These are phyloP conservation scores for Sminthopsis crassicaudata DNA, from an alignment of 2,113 vertebrate species.

Conservation along the genomic window DNA sequence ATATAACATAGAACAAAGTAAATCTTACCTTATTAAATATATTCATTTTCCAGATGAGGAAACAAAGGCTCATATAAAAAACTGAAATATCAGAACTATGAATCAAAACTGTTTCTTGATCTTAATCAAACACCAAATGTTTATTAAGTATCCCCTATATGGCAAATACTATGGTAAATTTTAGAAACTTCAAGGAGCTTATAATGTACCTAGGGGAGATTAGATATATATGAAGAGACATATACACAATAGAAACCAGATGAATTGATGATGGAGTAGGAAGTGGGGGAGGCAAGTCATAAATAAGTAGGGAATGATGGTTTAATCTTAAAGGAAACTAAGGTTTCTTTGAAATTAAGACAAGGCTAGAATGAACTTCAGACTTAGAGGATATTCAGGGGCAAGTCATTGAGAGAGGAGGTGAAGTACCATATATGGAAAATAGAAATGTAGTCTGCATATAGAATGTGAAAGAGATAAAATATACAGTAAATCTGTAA, in stretches of 20 bases:
- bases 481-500: background rate
- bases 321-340: background rate
- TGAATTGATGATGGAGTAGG: background rate
- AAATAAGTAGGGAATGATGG: background rate
- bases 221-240: background rate
- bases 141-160: background rate
- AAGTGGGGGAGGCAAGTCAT: background rate
- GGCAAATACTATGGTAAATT: background rate
- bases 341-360: background rate
- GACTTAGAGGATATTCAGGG: background rate
- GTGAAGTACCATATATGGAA: background rate
- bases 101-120: background rate
- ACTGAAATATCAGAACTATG: background rate
- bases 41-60: background rate
- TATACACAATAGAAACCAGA: background rate
- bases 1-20: background rate
- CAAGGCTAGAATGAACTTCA: background rate
- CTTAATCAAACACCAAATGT: background rate
- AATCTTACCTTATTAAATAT: background rate
- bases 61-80: background rate
- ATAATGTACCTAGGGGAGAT: background rate
- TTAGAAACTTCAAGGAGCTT: background rate
- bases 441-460: background rate
- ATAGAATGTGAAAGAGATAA: background rate
- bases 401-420: background rate